A percentile compares a stretch with the other conserved stretches of the same genome.
These are phyloP conservation scores for Merops nubicus DNA, from an alignment of 2,113 vertebrate species.

Conservation along the genomic window DNA sequence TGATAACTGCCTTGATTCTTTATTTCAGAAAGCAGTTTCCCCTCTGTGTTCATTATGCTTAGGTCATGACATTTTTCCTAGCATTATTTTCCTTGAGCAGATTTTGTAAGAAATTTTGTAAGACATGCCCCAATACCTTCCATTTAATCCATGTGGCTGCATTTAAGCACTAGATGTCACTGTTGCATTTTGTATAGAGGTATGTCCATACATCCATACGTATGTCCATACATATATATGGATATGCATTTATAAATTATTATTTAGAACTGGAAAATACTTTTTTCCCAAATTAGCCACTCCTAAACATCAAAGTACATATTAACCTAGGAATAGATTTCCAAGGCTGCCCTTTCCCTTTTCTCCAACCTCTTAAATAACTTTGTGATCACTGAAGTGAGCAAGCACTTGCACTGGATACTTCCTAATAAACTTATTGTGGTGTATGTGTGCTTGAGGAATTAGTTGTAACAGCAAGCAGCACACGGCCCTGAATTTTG, in stretches of 20 bases:
- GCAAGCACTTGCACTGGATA: neutral
- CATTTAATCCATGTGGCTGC: neutral
- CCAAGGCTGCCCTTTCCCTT: neutral
- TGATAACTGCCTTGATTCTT: neutral
- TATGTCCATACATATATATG: neutral
- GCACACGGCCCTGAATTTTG: accelerated
- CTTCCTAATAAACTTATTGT: neutral
- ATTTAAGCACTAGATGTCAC: constrained; percentile 72
- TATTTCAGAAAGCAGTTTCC: neutral
- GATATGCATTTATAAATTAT: neutral
- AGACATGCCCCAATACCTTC: neutral
- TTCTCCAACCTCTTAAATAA: neutral
- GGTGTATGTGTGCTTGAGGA: neutral
- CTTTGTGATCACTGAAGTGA: neutral
- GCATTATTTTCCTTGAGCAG: neutral
- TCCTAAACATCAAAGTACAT: neutral
- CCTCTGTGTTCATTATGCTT: neutral
- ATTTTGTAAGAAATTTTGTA: no score
- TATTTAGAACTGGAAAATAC: neutral
- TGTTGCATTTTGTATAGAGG: constrained; percentile 31
- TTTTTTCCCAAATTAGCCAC: neutral
- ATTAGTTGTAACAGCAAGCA: neutral
- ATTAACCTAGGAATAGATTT: neutral
- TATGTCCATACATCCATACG: accelerated
- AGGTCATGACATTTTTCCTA: neutral